phyloP scores from a whole-genome alignment of 2,797 vertebrate species.

The Carapus acus region DNA sequence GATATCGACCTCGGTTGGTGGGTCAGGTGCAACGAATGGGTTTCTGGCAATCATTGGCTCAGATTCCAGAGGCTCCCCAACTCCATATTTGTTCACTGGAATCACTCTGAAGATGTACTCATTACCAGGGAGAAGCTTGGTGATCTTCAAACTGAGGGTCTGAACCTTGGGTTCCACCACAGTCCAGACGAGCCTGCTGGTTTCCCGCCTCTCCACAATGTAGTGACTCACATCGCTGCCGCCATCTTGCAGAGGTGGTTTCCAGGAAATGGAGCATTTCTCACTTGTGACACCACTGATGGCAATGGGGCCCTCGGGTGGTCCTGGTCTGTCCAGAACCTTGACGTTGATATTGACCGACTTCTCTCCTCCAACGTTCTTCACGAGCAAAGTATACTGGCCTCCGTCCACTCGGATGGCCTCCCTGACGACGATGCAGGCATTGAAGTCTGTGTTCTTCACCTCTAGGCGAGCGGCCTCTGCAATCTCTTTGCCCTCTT shows the following conservation, averaged over 20 bases:
- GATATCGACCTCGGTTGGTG: conserved; percentile 88
- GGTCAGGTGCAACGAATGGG: conserved; percentile 84
- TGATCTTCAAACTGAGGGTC: conserved; percentile 88
- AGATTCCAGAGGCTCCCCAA: conserved; percentile 95
- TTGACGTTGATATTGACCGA: conserved; percentile 85
- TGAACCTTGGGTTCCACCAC: conserved; percentile 89
- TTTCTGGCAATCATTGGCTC: conserved; percentile 88
- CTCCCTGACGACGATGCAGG: conserved; percentile 86
- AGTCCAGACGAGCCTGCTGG: conserved; percentile 96
- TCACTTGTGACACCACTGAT: conserved; percentile 87
- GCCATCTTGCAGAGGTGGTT: conserved; percentile 90
- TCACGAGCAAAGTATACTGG: conserved; percentile 86
- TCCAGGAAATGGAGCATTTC: conserved; percentile 92
- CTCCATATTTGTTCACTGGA: conserved; percentile 95
- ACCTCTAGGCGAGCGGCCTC: conserved; percentile 88
- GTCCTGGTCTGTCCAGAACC: conserved; percentile 94
- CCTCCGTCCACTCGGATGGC: conserved; percentile 90
- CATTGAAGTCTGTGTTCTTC: conserved; percentile 86
- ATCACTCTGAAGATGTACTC: conserved; percentile 97
- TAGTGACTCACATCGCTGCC: conserved; percentile 95
- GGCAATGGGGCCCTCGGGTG: conserved; percentile 87
- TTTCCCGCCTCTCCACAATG: conserved; percentile 93
- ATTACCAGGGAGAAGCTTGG: conserved; percentile 95
- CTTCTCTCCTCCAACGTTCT: conserved; percentile 96
- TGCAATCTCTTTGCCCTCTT: conserved; percentile 79